phyloP scores from a whole-genome alignment of 2,888 invertebrate species.

The Aricia artaxerxes region DNA sequence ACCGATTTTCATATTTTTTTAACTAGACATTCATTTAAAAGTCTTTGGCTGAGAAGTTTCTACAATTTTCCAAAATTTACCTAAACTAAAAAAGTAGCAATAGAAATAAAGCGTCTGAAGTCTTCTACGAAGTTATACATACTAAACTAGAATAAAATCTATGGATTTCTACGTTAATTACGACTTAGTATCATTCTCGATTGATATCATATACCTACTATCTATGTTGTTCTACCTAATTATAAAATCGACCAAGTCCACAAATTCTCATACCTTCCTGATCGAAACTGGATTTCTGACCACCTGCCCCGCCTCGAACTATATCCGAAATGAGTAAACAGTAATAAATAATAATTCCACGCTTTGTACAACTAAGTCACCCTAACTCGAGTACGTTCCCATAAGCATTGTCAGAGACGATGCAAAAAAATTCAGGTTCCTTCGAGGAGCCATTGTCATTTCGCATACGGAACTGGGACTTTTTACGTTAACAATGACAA shows the following conservation, averaged over 20 bases:
- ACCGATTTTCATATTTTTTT: neutral
- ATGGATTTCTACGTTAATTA: too few relatives aligned
- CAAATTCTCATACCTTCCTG: conserved; percentile 4
- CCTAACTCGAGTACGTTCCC: conserved; percentile 61
- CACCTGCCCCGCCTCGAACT: conserved; percentile 20
- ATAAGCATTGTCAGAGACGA: conserved; percentile 75
- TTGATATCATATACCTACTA: too few relatives aligned
- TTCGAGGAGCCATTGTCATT: conserved; percentile 62
- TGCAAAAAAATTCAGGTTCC: conserved; percentile 72
- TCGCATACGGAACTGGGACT: conserved; percentile 75
- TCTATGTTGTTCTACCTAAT: neutral
- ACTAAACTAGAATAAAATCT: too few relatives aligned
- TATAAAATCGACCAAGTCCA: neutral
- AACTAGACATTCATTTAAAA: neutral
- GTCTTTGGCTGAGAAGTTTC: neutral
- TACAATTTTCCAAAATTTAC: too few relatives aligned
- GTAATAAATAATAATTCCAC: conserved; percentile 31
- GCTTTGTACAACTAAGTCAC: conserved; percentile 32
- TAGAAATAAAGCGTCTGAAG: too few relatives aligned
- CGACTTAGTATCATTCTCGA: too few relatives aligned
- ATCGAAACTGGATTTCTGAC: conserved; percentile 9
- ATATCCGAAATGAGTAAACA: conserved; percentile 25
- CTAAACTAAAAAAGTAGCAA: too few relatives aligned
- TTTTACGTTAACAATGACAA: conserved; percentile 69
- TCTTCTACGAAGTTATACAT: too few relatives aligned